phyloP scores from a whole-genome alignment of 2,113 vertebrate genomes.

The Strigops habroptila region DNA sequence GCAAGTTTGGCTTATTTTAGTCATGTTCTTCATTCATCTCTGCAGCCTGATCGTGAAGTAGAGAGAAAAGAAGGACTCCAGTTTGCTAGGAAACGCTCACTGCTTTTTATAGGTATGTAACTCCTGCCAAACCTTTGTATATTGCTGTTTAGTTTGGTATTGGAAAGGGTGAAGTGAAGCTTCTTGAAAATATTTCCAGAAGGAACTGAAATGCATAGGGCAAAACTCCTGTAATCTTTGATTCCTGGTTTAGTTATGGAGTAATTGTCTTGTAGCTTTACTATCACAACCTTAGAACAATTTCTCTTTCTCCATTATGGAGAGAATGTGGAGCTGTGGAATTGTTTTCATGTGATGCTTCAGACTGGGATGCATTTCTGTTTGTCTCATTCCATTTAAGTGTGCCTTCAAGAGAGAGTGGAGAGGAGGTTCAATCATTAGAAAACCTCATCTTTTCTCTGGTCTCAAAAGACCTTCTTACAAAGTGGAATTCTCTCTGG shows the following conservation, averaged over 20 bases:
- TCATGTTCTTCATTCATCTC: not conserved
- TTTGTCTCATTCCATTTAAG: not conserved
- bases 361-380: not conserved
- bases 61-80: conserved; percentile 60
- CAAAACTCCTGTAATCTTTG: not conserved
- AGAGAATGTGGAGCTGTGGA: not conserved
- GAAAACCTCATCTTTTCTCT: not conserved
- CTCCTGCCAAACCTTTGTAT: not conserved
- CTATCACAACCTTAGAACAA: not conserved
- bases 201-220: not conserved
- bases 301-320: not conserved
- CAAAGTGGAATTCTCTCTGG: not conserved
- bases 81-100: conserved; percentile 53
- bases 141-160: not conserved
- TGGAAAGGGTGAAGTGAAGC: not conserved
- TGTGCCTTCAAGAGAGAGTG: not conserved
- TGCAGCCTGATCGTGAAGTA: conserved; percentile 46
- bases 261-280: not conserved
- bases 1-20: not conserved
- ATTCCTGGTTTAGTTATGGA: not conserved
- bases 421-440: not conserved
- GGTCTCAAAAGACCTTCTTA: not conserved
- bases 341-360: not conserved
- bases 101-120: conserved; percentile 64
- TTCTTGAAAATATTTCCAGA: not conserved